Percentiles rank a stretch among this genome's conserved stretches.
Conservation (phyloP, 2,888 invertebrate species). For the Polylopha cassiicola region DNA sequence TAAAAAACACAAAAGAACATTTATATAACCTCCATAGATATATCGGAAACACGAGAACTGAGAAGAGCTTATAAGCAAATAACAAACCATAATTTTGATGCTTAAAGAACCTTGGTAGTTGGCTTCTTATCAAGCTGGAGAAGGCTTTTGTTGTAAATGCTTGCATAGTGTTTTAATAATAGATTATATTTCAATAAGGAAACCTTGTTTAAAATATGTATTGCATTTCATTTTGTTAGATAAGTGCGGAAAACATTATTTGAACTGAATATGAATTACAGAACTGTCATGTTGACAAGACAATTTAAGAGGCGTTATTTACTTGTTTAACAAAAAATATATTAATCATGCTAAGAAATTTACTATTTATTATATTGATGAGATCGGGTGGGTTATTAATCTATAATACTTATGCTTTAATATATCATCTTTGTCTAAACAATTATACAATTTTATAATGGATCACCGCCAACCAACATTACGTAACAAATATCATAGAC, state of each 20-base stretch:
- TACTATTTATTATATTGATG: too few species aligned
- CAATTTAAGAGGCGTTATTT: background rate
- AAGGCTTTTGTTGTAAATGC: conserved; percentile 29
- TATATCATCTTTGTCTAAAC: too few species aligned
- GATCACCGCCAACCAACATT: too few species aligned
- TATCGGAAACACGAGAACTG: background rate
- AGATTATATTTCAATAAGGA: conserved; percentile 1
- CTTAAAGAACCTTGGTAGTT: conserved; percentile 34
- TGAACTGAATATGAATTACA: too few species aligned
- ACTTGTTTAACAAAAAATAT: too few species aligned
- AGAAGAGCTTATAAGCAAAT: background rate
- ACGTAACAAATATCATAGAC: too few species aligned
- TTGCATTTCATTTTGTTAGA: conserved; percentile 9
- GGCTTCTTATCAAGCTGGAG: conserved; percentile 30
- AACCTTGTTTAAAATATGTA: conserved; percentile 1
- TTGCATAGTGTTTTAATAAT: conserved; percentile 34
- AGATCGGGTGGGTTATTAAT: too few species aligned
- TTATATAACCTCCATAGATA: background rate
- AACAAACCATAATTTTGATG: conserved; percentile 47
- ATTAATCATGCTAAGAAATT: too few species aligned
- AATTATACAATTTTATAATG: too few species aligned
- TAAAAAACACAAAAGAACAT: conserved; percentile 20
- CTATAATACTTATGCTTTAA: too few species aligned
- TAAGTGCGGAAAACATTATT: conserved; percentile 11
- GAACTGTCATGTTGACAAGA: background rate